Evolutionary conservation across 2,113 vertebrate genomes (phyloP), one percentile per base, ranked within the genome.

Genomic region (Phrynosoma platyrhinos): DNA sequence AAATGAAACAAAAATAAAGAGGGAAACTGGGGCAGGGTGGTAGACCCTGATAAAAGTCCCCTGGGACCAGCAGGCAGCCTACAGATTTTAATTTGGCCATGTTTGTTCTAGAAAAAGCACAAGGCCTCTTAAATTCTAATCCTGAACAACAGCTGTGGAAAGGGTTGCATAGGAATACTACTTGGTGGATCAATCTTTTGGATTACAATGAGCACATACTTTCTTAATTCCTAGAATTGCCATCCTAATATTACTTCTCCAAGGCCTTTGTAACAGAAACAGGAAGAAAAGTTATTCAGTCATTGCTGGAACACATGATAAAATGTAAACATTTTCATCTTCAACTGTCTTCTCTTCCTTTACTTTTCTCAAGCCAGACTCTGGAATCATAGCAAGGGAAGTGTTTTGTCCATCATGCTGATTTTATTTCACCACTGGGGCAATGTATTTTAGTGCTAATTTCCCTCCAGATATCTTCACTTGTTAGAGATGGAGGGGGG

Each of bases 341-440:
- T 18, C 25, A 27, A n/a, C 36, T 30, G 47, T 83, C 42, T 71
- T 30, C 42, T 40, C 68, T 9, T 47, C 66, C 27, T 8, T 5
- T 14, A 3, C 36, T 77, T 25, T 77, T 40, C 23, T 40, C 42
- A 69, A 78, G 9, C 47, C 87, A 84, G 87, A 89, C 55, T 88
- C 68, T 84, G 90, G 84, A 82, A 72, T 79, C 25, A 32, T 32
- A 14, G 12, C 86, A 89, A 92, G 36, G 36, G 52, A 30, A 62
- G 18, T 66, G 82, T 90, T 94, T 91, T 86, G 72, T 53, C 93
- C 30, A 85, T 77, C 81, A 13, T 87, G 80, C 84, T 86, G 74
- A 74, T 79, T 83, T 47, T 69, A 83, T 90, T 94, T 84, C 87
- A 79, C 64, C 77, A 14, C 7, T 84, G 42, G 21, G 87, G 53